Evolutionary conservation across 2,113 vertebrate species (phyloP), one percentile per base, ranked within the genome.

Genomic region (Erinaceus europaeus): DNA sequence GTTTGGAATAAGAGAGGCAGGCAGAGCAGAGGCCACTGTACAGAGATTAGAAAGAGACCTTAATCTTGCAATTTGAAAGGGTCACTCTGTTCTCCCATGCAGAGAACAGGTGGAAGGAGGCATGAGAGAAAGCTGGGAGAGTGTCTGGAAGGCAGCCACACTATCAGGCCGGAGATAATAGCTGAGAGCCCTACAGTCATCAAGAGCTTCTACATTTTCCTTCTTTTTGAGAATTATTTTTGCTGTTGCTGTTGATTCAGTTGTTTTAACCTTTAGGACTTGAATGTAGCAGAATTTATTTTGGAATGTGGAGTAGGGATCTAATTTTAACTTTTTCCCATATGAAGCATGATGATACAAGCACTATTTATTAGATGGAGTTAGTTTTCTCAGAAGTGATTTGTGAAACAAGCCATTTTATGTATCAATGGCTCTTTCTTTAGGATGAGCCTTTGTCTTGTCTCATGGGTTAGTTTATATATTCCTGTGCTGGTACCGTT

Each of bases 231-330:
- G 73, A 29, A 36, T 68, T 34, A 59, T 21, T 5, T 84, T 72
- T n/a, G 25, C 44, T 88, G 25, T 59, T 74, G 13, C 32, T 76
- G 29, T 36, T 62, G 38, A 38, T 88, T n/a, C n/a, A n/a, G 29
- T 34, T 85, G 55, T 75, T 88, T 82, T 90, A 91, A 78, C 38
- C 40, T 90, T 82, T 84, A 84, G 15, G 25, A 78, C 53, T 65
- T 86, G 44, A 65, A 59, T 79, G 18, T 71, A 90, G 71, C 21
- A 87, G 36, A 76, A 84, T 73, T 88, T 95, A 93, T 69, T 91
- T 92, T 18, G 23, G 55, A 36, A 82, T 84, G 84, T 65, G 48
- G 79, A 79, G 4, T 86, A 84, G 50, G 38, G 38, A 27, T 73
- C 72, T 90, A 68, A 90, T 84, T 87, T 78, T 65, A 87, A 48